Evolutionary conservation across 2,113 vertebrate species (phyloP), one percentile per base, ranked within the genome.

Genomic region (Alethe castanea): DNA sequence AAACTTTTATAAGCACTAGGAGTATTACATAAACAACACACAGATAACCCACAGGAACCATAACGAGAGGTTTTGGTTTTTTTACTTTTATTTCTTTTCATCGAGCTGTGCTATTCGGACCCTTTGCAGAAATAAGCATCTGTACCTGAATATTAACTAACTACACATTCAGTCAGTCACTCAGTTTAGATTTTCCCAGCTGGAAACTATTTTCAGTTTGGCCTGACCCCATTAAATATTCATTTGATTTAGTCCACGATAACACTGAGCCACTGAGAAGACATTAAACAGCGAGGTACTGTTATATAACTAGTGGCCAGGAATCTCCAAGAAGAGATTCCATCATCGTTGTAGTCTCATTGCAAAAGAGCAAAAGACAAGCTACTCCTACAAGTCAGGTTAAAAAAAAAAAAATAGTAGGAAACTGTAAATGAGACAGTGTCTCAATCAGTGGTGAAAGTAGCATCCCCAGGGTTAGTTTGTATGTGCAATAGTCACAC

Each of bases 141-240:
- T 15, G 3, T 38, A 56, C 48, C 74, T n/a, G 53, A 56, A n/a
- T 76, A 60, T 60, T 56, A 52, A 70, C 31, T 36, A 59, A 15
- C 50, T 56, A 22, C 33, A n/a, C 19, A 16, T 36, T 62, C 66
- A 31, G 2, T 40, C 44, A n/a, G 40, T 57, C 47, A 35, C 2
- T 44, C 70, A 7, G 33, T 33, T 67, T 33, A 53, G 60, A 48
- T 84, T 70, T 92, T 72, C 45, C 59, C 54, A 12, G 8, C 14
- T 88, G 71, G 67, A 77, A 94, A 77, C 40, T 72, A 52, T 93
- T 92, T 92, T 50, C 59, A 20, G 1, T 15, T 29, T 77, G 28
- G 12, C 59, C 36, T 45, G 11, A 19, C 70, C 44, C 44, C 44
- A 59, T 85, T 90, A 88, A 86, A 83, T 77, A 93, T 69, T 95